phyloP scores from a whole-genome alignment of 2,797 vertebrate genomes.

The Esox lucius region DNA sequence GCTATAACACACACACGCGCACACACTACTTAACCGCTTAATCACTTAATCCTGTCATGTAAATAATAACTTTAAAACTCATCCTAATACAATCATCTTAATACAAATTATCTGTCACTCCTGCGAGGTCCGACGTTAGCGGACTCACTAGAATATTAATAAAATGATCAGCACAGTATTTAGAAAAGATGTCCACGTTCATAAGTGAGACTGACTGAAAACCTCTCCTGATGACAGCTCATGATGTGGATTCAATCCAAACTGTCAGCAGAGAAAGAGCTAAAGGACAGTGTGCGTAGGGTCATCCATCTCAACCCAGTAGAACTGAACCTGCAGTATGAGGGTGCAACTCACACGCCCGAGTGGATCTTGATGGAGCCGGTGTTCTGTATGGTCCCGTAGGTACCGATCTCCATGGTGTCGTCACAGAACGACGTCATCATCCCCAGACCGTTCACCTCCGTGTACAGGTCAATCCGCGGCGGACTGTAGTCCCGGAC shows the following conservation, averaged over 20 bases:
- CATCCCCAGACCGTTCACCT: slow-evolving; percentile 85
- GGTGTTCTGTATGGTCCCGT: slow-evolving; percentile 82
- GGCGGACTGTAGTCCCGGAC: slow-evolving; percentile 90
- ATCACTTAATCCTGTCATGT: background rate
- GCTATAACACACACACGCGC: slow-evolving; percentile 57
- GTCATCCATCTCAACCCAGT: background rate
- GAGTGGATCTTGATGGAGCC: slow-evolving; percentile 92
- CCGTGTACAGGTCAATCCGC: slow-evolving; percentile 88
- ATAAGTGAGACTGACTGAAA: too few species aligned
- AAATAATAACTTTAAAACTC: background rate
- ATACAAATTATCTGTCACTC: background rate
- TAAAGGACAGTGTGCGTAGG: background rate
- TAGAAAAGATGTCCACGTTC: too few species aligned
- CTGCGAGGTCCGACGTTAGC: background rate
- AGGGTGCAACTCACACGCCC: slow-evolving; percentile 84
- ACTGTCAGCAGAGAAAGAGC: background rate
- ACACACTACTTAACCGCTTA: background rate
- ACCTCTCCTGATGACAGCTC: too few species aligned
- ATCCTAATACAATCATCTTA: background rate
- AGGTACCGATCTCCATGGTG: slow-evolving; percentile 80
- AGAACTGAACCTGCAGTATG: background rate
- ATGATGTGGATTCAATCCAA: too few species aligned
- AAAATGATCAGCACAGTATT: background rate
- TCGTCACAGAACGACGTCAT: slow-evolving; percentile 84
- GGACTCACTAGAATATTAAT: background rate